Evolutionary conservation across 2,888 invertebrate genomes (phyloP).

Genomic region (Plutella xylostella): DNA sequence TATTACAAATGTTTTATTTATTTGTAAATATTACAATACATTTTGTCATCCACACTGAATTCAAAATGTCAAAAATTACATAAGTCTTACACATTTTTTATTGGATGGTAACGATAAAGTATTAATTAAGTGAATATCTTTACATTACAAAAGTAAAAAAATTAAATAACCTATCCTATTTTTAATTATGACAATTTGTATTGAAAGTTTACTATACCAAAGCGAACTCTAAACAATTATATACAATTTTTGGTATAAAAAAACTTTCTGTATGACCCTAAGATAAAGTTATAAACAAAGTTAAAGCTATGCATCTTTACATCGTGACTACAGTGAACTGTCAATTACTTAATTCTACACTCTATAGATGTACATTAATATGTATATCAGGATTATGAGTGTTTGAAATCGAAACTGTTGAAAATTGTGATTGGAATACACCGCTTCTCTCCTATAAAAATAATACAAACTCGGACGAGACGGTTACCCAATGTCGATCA

Average conservation of each 20-base stretch:
- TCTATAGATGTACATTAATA: no score
- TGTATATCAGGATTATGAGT: no score
- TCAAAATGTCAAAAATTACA: slow-evolving; percentile 2
- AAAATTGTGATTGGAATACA: no score
- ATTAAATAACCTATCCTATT: slow-evolving; percentile 49
- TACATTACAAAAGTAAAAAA: slow-evolving; percentile 27
- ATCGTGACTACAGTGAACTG: slow-evolving; percentile 36
- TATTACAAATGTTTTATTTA: slow-evolving; percentile 49
- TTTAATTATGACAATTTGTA: slow-evolving; percentile 56
- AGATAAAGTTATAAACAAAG: slow-evolving; percentile 30
- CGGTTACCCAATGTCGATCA: no score
- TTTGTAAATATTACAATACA: slow-evolving; percentile 41
- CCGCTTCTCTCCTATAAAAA: no score
- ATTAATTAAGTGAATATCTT: no score
- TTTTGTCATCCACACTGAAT: slow-evolving; percentile 22
- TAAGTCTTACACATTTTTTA: no score
- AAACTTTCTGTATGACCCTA: slow-evolving; percentile 47
- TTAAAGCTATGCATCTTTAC: slow-evolving; percentile 63
- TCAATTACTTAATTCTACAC: no score
- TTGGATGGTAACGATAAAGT: no score
- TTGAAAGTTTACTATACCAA: slow-evolving; percentile 58
- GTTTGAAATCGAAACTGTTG: no score
- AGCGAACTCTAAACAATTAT: slow-evolving; percentile 47
- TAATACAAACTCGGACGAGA: no score
- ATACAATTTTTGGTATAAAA: slow-evolving; percentile 65